A percentile compares a stretch with the other conserved stretches of the same genome.
Evolutionary conservation across 2,888 invertebrate species (phyloP).

Genomic region (Patella ulyssiponensis): DNA sequence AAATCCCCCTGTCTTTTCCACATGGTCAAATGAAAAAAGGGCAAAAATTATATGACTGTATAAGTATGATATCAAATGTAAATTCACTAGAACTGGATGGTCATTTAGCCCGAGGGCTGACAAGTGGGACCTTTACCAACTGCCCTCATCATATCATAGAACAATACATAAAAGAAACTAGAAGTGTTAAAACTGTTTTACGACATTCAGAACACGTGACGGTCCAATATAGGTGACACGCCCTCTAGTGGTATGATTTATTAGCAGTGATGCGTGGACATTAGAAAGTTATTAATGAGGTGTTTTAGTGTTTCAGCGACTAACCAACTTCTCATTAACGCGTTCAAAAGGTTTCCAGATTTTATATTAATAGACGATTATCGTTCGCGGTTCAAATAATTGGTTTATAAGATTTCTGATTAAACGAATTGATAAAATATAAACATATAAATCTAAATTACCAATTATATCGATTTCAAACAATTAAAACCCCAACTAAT

Average conservation of each 20-base stretch:
- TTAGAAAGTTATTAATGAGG: too few species aligned
- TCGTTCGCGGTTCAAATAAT: too few species aligned
- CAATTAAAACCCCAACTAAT: too few species aligned
- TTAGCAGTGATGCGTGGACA: neutral
- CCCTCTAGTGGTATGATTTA: slow-evolving; percentile 10
- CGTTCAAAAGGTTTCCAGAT: too few species aligned
- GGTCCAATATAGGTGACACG: slow-evolving; percentile 4
- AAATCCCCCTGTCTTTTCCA: slow-evolving; percentile 1
- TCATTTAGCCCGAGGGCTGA: neutral
- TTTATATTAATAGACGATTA: too few species aligned
- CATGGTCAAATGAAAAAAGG: neutral
- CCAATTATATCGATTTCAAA: too few species aligned
- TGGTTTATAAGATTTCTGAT: too few species aligned
- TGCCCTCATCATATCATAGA: neutral
- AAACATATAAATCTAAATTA: too few species aligned
- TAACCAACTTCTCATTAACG: too few species aligned
- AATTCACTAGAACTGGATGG: neutral
- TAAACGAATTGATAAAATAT: too few species aligned
- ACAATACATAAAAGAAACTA: slow-evolving; percentile 10
- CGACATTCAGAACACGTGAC: slow-evolving; percentile 5
- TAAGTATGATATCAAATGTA: slow-evolving; percentile 2
- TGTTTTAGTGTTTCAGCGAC: too few species aligned
- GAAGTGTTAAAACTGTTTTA: slow-evolving; percentile 7
- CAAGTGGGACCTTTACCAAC: neutral
- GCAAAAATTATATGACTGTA: neutral